phyloP scores from a whole-genome alignment of 2,797 vertebrate species.

The Tauraco hartlaubi region DNA sequence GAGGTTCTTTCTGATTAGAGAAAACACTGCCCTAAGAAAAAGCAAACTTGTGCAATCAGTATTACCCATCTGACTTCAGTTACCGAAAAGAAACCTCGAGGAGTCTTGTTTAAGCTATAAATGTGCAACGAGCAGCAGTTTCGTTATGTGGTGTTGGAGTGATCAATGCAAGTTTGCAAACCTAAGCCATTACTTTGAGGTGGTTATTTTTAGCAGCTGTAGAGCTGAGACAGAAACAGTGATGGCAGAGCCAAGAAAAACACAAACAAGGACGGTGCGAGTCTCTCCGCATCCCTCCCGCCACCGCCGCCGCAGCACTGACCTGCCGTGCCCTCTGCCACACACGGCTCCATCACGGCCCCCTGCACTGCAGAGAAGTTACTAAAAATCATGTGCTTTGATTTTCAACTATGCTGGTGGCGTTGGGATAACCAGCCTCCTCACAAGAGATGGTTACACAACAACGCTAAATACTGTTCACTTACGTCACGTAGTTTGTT shows the following conservation, averaged over 20 bases:
- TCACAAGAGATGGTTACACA: neutral
- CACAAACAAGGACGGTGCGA: neutral
- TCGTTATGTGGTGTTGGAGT: neutral
- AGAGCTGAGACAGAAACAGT: neutral
- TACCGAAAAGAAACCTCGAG: neutral
- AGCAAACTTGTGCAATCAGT: neutral
- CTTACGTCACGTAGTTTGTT: fast-evolving
- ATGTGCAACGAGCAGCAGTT: neutral
- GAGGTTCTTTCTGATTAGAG: neutral
- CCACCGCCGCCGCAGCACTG: neutral
- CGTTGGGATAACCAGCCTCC: neutral
- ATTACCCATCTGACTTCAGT: neutral
- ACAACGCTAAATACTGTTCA: fast-evolving
- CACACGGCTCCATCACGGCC: neutral
- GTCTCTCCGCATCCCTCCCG: neutral
- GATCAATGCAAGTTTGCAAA: neutral
- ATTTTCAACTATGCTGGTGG: fast-evolving
- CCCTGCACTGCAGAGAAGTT: neutral
- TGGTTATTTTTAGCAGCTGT: neutral
- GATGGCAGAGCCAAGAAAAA: neutral
- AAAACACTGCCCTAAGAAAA: neutral
- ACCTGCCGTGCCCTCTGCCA: neutral
- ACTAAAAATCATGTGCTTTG: neutral
- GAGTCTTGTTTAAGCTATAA: neutral
- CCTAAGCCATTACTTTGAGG: neutral